Evolutionary conservation across 2,113 vertebrate genomes (phyloP).

Genomic region (Brachirus orientalis): DNA sequence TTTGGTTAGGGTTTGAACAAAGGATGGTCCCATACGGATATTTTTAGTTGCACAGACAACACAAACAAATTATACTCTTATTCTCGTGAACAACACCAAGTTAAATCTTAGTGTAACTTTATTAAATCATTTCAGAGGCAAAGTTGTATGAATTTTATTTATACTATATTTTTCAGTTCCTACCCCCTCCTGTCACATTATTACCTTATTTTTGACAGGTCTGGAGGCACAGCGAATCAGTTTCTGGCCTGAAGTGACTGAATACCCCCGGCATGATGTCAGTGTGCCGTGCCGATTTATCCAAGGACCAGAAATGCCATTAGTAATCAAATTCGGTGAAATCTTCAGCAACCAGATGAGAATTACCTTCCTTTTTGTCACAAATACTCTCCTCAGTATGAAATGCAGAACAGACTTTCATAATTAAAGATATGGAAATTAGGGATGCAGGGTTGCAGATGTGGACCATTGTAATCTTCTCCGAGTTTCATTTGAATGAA

Average conservation of each 20-base stretch:
- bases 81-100: neutral
- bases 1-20: no score
- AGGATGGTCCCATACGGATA: no score
- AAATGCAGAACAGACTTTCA: conserved; percentile 67
- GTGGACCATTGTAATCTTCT: conserved; percentile 77
- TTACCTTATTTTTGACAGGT: conserved; percentile 18
- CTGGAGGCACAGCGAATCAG: conserved; percentile 42
- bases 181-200: no score
- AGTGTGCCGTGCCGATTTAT: conserved; percentile 70
- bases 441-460: conserved; percentile 75
- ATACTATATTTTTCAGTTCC: neutral
- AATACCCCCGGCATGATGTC: conserved; percentile 62
- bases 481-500: conserved; percentile 45
- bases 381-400: conserved; percentile 15
- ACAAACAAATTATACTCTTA: neutral
- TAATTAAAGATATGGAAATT: conserved; percentile 57
- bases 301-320: accelerated
- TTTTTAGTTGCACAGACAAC: no score
- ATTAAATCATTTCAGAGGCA: neutral
- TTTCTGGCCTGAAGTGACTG: conserved; percentile 51
- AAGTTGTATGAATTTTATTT: neutral
- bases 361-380: conserved; percentile 27
- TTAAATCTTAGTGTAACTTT: neutral
- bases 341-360: neutral
- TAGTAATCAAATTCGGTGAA: conserved; percentile 63